phyloP scores from a whole-genome alignment of 2,797 vertebrate species.

The Menidia menidia region DNA sequence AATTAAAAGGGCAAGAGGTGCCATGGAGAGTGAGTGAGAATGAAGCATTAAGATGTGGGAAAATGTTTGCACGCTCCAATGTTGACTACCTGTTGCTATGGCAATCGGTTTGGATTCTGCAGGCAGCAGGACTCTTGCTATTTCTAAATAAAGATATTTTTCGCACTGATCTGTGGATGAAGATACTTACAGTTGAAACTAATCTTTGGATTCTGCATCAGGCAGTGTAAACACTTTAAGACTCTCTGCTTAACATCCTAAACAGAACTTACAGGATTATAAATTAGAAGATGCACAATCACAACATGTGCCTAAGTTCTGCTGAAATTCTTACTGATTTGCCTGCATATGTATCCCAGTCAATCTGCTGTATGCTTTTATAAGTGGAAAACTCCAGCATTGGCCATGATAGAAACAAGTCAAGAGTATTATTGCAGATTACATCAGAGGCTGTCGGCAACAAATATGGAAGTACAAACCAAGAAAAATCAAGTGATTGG shows the following conservation, averaged over 20 bases:
- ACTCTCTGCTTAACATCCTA: slow-evolving; percentile 41
- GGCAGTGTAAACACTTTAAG: slow-evolving; percentile 49
- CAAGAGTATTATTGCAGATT: not conserved
- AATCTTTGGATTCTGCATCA: slow-evolving; percentile 61
- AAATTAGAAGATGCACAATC: slow-evolving; percentile 37
- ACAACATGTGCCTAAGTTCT: slow-evolving; percentile 19
- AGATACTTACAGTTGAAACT: slow-evolving; percentile 73
- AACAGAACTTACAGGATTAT: slow-evolving; percentile 49
- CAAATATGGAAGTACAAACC: not conserved
- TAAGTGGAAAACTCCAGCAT: not conserved
- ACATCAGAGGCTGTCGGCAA: not conserved
- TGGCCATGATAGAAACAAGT: not conserved
- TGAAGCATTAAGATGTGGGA: slow-evolving; percentile 69
- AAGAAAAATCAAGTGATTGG: not conserved
- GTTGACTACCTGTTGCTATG: slow-evolving; percentile 88
- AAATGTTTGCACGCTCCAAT: slow-evolving; percentile 79
- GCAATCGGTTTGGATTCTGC: slow-evolving; percentile 81
- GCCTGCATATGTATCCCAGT: slow-evolving; percentile 8
- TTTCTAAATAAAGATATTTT: slow-evolving; percentile 86
- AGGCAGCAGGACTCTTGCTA: slow-evolving; percentile 81
- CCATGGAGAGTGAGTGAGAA: slow-evolving; percentile 66
- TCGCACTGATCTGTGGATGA: slow-evolving; percentile 78
- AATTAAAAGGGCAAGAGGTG: slow-evolving; percentile 75
- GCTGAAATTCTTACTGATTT: slow-evolving; percentile 7
- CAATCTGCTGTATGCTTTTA: slow-evolving; percentile 15